phyloP scores from a whole-genome alignment of 2,113 vertebrate species.

The Tragulus kanchil region DNA sequence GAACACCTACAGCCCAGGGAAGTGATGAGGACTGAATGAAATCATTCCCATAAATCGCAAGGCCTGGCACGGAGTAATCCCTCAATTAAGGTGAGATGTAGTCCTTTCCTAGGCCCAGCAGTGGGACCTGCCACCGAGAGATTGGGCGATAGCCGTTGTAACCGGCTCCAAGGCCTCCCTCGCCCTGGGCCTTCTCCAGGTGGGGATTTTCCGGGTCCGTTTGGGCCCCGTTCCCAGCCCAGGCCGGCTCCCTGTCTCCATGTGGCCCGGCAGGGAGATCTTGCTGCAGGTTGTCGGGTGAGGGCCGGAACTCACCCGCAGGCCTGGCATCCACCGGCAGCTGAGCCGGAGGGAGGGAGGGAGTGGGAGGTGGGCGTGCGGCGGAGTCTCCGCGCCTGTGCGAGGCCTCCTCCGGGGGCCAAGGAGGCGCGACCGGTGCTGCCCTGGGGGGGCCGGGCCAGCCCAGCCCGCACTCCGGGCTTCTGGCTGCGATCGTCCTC shows the following conservation, averaged over 20 bases:
- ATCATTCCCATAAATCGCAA: background rate
- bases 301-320: background rate
- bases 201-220: background rate
- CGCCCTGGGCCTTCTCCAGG: background rate
- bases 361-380: background rate
- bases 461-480: background rate
- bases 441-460: background rate
- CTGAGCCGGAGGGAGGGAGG: accelerated
- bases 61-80: slow-evolving; percentile 19
- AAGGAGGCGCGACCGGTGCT: background rate
- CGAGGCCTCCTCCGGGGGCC: too few species aligned
- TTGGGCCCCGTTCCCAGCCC: background rate
- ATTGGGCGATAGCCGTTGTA: background rate
- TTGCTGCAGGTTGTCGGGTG: background rate
- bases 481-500: background rate
- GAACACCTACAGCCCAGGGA: background rate
- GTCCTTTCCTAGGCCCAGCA: background rate
- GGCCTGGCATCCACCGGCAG: background rate
- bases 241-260: background rate
- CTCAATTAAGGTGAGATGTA: background rate
- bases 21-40: background rate
- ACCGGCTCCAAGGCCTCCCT: background rate
- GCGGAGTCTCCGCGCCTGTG: background rate
- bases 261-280: background rate
- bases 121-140: background rate